These are phyloP conservation scores for Heteropelma amictum DNA, from an alignment of 2,888 invertebrate genomes.

Conservation along the genomic window DNA sequence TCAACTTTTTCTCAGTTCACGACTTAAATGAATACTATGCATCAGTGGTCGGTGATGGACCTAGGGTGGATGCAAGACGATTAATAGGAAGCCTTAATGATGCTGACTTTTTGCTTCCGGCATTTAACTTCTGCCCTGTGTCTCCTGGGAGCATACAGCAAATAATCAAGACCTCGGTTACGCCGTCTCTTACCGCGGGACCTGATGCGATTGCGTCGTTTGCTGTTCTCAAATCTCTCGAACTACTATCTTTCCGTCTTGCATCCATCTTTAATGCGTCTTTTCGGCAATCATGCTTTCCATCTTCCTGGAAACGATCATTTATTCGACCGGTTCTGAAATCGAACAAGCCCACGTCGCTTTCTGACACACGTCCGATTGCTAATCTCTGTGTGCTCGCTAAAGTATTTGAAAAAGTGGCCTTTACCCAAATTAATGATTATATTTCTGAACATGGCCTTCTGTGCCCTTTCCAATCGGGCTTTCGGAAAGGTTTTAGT, in stretches of 20 bases:
- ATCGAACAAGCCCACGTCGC: not conserved
- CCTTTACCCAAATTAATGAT: not conserved
- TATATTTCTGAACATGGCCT: too few species aligned
- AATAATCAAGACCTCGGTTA: too few species aligned
- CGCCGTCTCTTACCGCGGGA: not conserved
- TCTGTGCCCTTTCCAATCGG: too few species aligned
- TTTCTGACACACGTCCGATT: not conserved
- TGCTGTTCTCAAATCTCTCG: not conserved
- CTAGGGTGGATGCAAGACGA: too few species aligned
- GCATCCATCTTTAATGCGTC: not conserved
- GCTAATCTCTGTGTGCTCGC: not conserved
- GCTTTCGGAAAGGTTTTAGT: too few species aligned
- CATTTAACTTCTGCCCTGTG: too few species aligned
- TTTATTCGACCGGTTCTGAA: not conserved
- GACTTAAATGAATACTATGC: too few species aligned
- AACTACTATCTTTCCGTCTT: not conserved
- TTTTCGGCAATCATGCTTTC: not conserved
- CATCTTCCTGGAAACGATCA: not conserved
- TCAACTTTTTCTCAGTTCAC: too few species aligned
- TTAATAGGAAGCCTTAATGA: too few species aligned
- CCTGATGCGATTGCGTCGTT: not conserved
- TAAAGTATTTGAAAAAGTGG: not conserved
- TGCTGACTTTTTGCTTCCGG: too few species aligned
- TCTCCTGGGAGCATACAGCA: too few species aligned
- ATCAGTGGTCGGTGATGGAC: too few species aligned